phyloP scores from a whole-genome alignment of 2,797 vertebrate genomes.

The Astyanax mexicanus region DNA sequence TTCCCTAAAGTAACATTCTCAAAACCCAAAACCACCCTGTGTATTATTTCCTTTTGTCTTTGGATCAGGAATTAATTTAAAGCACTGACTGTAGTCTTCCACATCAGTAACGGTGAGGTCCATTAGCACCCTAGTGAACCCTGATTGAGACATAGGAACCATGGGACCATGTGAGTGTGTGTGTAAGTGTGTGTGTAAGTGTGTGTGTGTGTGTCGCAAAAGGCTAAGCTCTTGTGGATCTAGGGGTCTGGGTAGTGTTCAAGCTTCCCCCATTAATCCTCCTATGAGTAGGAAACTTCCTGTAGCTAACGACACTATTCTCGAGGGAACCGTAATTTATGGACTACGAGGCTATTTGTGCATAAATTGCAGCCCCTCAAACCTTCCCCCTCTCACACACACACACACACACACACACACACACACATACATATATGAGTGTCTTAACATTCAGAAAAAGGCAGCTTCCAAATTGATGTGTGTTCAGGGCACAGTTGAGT shows the following conservation, averaged over 20 bases:
- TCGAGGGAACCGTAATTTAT: conserved; percentile 53
- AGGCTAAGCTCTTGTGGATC: conserved; percentile 33
- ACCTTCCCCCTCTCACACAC: neutral
- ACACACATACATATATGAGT: conserved; percentile 17
- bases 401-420: no score
- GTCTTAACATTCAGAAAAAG: conserved; percentile 22
- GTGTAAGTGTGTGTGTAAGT: conserved; percentile 11
- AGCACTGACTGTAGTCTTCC: neutral
- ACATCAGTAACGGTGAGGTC: neutral
- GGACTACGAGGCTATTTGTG: conserved; percentile 47
- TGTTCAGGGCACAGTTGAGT: conserved; percentile 38
- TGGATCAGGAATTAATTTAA: neutral
- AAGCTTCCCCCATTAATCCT: conserved; percentile 60
- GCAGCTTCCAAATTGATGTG: conserved; percentile 34
- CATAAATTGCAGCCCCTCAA: conserved; percentile 35
- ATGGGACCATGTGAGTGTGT: neutral
- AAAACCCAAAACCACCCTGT: no score
- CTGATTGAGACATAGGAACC: conserved; percentile 4
- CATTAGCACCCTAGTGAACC: conserved; percentile 5
- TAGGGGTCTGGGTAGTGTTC: conserved; percentile 52
- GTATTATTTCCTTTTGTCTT: no score
- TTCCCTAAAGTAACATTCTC: no score
- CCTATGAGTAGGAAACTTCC: conserved; percentile 54
- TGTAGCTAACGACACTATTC: conserved; percentile 53
- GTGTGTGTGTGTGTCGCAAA: conserved; percentile 25